Percentiles rank a stretch among this genome's conserved stretches.
Evolutionary conservation across 2,888 invertebrate genomes (phyloP).

Genomic region (Agrotis clavis): DNA sequence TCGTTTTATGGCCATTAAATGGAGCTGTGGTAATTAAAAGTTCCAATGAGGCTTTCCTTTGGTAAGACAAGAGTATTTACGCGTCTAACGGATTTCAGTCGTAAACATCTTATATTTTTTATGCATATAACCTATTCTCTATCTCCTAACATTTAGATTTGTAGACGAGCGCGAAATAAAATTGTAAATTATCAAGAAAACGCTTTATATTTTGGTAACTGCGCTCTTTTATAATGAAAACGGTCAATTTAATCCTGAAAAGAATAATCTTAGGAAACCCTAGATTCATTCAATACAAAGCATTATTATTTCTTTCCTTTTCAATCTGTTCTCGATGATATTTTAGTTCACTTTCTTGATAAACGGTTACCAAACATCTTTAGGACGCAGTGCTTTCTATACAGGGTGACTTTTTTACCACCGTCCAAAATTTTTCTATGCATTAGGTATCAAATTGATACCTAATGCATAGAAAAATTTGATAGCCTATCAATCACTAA

Average conservation of each 20-base stretch:
- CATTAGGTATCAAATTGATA: too few relatives aligned
- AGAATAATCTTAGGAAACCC: background rate
- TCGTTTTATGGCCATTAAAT: slow-evolving; percentile 62
- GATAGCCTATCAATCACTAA: too few relatives aligned
- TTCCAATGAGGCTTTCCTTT: slow-evolving; percentile 25
- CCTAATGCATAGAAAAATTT: too few relatives aligned
- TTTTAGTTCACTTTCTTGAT: slow-evolving; percentile 21
- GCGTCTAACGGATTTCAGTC: background rate
- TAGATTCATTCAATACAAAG: slow-evolving; percentile 8
- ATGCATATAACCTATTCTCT: background rate
- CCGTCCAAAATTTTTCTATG: too few relatives aligned
- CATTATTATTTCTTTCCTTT: slow-evolving; percentile 31
- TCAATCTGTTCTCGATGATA: slow-evolving; percentile 26
- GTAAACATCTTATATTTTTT: background rate
- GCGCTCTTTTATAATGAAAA: background rate
- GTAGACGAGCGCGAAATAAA: too few relatives aligned
- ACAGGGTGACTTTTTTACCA: too few relatives aligned
- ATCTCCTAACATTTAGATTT: too few relatives aligned
- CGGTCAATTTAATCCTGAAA: background rate
- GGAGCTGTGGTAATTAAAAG: slow-evolving; percentile 59
- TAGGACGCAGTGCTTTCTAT: slow-evolving; percentile 14
- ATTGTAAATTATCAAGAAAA: too few relatives aligned
- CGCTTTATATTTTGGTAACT: too few relatives aligned
- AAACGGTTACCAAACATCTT: slow-evolving; percentile 17
- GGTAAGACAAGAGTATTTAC: slow-evolving; percentile 9